Percentiles rank a stretch among this genome's conserved stretches.
Conservation (phyloP, 2,888 invertebrate genomes). For the Steromphala cineraria region DNA sequence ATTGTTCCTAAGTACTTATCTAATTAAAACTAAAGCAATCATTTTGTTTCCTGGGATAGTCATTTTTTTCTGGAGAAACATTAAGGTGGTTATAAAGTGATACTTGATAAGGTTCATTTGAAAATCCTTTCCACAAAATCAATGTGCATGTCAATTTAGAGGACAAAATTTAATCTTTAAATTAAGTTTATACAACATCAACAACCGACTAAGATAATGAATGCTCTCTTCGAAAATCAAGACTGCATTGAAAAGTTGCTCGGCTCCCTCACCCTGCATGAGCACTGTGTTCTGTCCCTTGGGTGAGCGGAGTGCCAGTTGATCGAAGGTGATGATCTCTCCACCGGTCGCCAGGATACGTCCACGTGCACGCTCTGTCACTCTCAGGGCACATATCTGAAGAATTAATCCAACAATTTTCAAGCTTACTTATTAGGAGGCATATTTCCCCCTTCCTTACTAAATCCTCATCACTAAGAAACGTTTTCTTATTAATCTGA, state of each 20-base stretch:
- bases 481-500: background rate
- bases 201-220: background rate
- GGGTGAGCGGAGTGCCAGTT: slow-evolving; percentile 94
- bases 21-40: too few species aligned
- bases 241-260: too few species aligned
- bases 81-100: too few species aligned
- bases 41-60: too few species aligned
- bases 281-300: slow-evolving; percentile 95
- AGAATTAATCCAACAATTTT: too few species aligned
- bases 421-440: too few species aligned
- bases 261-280: slow-evolving; percentile 83
- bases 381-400: slow-evolving; percentile 90
- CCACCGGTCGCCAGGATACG: slow-evolving; percentile 97
- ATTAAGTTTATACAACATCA: background rate
- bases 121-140: too few species aligned
- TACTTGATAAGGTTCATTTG: too few species aligned
- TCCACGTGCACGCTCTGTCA: slow-evolving; percentile 95
- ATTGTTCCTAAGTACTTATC: too few species aligned
- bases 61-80: too few species aligned
- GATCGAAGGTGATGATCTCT: slow-evolving; percentile 97
- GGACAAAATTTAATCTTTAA: background rate
- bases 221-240: background rate
- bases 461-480: too few species aligned
- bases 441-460: too few species aligned
- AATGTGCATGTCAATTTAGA: background rate